Conservation (phyloP, 2,888 invertebrate genomes). For the Noctua comes region DNA sequence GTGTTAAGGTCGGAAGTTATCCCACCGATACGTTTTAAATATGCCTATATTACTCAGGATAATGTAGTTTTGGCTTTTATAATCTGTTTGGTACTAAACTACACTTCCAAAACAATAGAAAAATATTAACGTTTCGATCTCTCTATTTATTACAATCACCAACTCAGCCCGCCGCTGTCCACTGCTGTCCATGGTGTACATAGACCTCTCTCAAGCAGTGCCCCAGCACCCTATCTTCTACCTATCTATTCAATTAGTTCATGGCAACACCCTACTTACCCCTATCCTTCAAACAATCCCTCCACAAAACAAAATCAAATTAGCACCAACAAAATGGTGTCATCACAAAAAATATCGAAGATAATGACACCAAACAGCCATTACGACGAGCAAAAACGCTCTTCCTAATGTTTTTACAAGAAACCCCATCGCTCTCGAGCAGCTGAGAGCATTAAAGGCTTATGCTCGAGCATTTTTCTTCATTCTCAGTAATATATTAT, state of each 20-base stretch:
- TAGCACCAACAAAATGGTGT: slow-evolving; percentile 48
- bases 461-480: slow-evolving; percentile 76
- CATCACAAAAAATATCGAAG: slow-evolving; percentile 56
- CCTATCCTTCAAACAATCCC: not conserved
- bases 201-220: not conserved
- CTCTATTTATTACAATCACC: not conserved
- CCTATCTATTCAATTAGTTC: not conserved
- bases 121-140: not conserved
- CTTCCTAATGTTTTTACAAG: slow-evolving; percentile 60
- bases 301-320: slow-evolving; percentile 53
- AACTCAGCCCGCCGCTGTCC: not conserved
- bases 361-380: slow-evolving; percentile 62
- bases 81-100: not conserved
- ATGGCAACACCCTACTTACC: too few relatives aligned
- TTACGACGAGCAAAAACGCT: slow-evolving; percentile 59
- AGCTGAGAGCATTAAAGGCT: slow-evolving; percentile 74
- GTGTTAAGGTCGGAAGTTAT: not conserved
- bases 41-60: not conserved
- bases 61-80: not conserved
- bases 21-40: not conserved
- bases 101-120: not conserved
- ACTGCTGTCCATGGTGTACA: not conserved
- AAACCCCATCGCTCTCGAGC: slow-evolving; percentile 57
- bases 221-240: not conserved
- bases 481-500: slow-evolving; percentile 79